phyloP scores from a whole-genome alignment of 2,113 vertebrate species.

The Pyrgilauda ruficollis region DNA sequence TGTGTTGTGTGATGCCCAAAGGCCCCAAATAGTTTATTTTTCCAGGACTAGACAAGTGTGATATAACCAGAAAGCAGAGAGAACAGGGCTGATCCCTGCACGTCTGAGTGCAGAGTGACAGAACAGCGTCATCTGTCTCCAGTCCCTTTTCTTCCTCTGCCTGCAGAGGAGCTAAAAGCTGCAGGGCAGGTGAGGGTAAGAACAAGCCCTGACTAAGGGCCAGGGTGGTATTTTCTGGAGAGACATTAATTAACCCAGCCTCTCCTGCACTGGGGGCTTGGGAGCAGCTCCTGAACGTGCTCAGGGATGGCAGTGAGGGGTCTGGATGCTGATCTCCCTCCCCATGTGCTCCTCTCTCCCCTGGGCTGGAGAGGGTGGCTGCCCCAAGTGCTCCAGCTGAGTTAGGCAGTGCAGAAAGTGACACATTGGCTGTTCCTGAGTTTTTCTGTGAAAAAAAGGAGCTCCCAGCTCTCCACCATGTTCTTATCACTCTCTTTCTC shows the following conservation, averaged over 20 bases:
- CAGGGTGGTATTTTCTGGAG: background rate
- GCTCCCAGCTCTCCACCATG: background rate
- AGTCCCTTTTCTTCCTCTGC: background rate
- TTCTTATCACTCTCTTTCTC: background rate
- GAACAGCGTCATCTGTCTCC: background rate
- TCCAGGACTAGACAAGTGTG: background rate
- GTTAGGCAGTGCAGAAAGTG: background rate
- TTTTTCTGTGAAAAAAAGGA: background rate
- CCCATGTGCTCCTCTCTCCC: background rate
- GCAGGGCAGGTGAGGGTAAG: background rate
- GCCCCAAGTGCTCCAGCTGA: accelerated
- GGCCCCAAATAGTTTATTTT: background rate
- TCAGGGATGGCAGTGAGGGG: background rate
- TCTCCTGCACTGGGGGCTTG: background rate
- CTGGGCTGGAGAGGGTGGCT: accelerated
- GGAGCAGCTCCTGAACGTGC: background rate
- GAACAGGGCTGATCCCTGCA: background rate
- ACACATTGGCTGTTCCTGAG: background rate
- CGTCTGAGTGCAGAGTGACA: background rate
- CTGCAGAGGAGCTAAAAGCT: background rate
- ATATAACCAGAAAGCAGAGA: background rate
- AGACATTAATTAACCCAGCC: background rate
- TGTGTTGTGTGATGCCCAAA: background rate
- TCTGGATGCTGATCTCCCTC: background rate
- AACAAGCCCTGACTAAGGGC: background rate